Evolutionary conservation across 1,140 invertebrate genomes (phyloP), one percentile per base, ranked within the genome.

Genomic region (Phenacoccus solenopsis): DNA sequence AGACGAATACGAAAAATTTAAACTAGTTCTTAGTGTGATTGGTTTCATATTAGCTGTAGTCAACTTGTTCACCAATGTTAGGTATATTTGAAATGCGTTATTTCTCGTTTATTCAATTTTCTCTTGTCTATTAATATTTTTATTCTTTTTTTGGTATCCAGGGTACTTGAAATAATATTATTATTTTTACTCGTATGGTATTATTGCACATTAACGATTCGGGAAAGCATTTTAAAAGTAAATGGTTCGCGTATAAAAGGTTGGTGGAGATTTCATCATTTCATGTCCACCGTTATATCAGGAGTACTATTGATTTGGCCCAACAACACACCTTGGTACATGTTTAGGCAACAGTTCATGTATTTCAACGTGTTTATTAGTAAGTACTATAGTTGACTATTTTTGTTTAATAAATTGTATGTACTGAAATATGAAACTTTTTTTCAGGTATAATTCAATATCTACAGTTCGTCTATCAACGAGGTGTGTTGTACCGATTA

Each of bases 151-250:
- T 57, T 57, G 68, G 74, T 72, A 81, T 85, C 67, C 78, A 94
- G 96, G 80, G 91, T 90, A 28, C 79, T 98, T 72, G 97, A 99
- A 83, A 83, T 98, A 72, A 85, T 90, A 73, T 88, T 97, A 74
- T 94, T 98, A 84, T 99, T 99, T 80, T 82, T 99, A 24, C 81
- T 98, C 72, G 97, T 99, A 0, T 99, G 97, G 97, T 99, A 99
- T 80, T 99, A 98, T 80, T 99, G 97, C 79, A 99, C 97, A 0
- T 81, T 99, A 74, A 99, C 97, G 35, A 99, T 99, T 77, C 85
- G 98, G 70, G 98, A 99, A 82, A 96, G 93, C 75, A 99, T 99
- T 78, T 83, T 99, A 1, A 94, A 94, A 80, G 90, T 93, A 38
- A 94, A 94, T 79, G 91, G 91, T 0, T 94, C 91, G 0, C 79